phyloP scores from a whole-genome alignment of 2,888 invertebrate genomes.

The Minunthozetes semirufus region DNA sequence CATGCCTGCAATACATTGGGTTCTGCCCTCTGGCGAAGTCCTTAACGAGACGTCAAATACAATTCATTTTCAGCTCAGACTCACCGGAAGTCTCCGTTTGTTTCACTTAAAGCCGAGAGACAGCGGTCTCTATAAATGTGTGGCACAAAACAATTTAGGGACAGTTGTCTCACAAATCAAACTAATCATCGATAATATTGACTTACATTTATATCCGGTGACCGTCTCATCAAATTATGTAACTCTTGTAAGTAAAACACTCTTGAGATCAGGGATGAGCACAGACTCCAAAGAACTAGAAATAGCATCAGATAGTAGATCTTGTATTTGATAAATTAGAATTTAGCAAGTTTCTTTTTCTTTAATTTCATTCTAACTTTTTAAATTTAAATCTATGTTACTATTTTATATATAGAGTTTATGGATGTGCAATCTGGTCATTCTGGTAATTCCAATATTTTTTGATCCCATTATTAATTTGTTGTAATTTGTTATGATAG shows the following conservation, averaged over 20 bases:
- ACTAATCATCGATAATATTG: constrained; percentile 48
- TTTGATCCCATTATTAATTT: not conserved
- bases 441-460: too few species aligned
- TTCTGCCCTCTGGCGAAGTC: constrained; percentile 47
- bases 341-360: too few species aligned
- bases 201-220: constrained; percentile 47
- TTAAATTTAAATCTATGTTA: too few species aligned
- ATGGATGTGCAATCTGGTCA: too few species aligned
- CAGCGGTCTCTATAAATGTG: constrained; percentile 50
- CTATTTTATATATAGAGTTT: too few species aligned
- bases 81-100: constrained; percentile 45
- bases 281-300: too few species aligned
- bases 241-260: constrained; percentile 44
- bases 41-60: constrained; percentile 46
- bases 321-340: too few species aligned
- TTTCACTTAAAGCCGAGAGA: constrained; percentile 46
- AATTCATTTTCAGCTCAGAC: constrained; percentile 44
- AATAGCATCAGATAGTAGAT: too few species aligned
- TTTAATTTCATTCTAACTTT: too few species aligned
- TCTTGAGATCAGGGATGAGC: not conserved
- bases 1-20: constrained; percentile 49
- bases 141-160: constrained; percentile 48
- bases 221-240: constrained; percentile 48
- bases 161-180: constrained; percentile 45
- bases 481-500: not conserved